These are phyloP conservation scores for Plebejus anna DNA, from an alignment of 2,888 invertebrate genomes.

Conservation along the genomic window DNA sequence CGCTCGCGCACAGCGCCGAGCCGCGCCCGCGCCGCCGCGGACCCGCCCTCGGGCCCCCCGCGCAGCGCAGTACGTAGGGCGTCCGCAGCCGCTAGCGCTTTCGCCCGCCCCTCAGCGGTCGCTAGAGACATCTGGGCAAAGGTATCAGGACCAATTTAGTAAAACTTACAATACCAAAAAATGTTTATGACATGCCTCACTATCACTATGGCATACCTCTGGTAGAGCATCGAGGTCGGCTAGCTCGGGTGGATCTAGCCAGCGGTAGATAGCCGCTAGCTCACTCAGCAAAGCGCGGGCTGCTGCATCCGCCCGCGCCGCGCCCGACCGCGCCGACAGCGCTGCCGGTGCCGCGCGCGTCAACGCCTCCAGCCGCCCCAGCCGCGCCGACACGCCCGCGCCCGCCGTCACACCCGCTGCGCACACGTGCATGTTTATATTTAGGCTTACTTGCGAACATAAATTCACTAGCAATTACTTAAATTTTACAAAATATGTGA, in stretches of 20 bases:
- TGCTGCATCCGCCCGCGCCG: conserved; percentile 89
- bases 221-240: conserved; percentile 55
- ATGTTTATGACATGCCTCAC: too few species aligned
- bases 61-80: conserved; percentile 46
- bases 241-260: conserved; percentile 63
- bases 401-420: conserved; percentile 82
- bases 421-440: conserved; percentile 34
- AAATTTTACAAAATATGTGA: too few species aligned
- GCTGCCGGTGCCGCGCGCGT: conserved; percentile 72
- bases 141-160: background rate
- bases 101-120: conserved; percentile 53
- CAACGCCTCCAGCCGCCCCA: conserved; percentile 73
- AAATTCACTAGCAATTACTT: background rate
- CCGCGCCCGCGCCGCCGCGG: conserved; percentile 46
- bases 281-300: conserved; percentile 86
- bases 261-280: conserved; percentile 80
- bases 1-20: conserved; percentile 59
- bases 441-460: background rate
- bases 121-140: conserved; percentile 47
- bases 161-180: background rate
- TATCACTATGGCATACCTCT: conserved; percentile 42
- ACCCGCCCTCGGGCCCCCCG: conserved; percentile 44
- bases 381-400: conserved; percentile 83
- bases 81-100: conserved; percentile 50
- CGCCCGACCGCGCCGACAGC: conserved; percentile 57